phyloP scores from a whole-genome alignment of 2,888 invertebrate species.

The Drosophila algonquin region DNA sequence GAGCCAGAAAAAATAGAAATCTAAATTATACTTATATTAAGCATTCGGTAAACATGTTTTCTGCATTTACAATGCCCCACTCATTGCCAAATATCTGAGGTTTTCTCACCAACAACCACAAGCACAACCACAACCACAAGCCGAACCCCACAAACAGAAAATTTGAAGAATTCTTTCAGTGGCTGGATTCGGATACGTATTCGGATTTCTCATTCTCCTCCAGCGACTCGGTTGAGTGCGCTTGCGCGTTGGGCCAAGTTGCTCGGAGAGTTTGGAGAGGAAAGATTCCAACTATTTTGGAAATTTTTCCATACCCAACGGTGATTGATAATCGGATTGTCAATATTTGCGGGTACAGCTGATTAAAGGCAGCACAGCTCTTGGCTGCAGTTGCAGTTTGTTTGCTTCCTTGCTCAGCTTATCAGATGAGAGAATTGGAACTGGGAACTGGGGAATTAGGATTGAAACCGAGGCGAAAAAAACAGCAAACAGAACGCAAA shows the following conservation, averaged over 20 bases:
- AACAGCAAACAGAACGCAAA: conserved; percentile 6
- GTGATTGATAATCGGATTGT: conserved; percentile 59
- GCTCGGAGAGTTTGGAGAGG: too few relatives aligned
- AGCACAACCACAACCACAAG: too few relatives aligned
- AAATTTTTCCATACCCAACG: conserved; percentile 54
- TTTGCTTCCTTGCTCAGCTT: conserved; percentile 50
- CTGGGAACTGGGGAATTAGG: too few relatives aligned
- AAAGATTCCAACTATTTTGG: conserved; percentile 18
- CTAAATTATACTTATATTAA: not conserved
- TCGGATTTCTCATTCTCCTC: conserved; percentile 28
- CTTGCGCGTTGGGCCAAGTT: conserved; percentile 48
- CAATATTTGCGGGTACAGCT: conserved; percentile 63
- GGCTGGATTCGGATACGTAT: not conserved
- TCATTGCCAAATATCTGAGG: conserved; percentile 71
- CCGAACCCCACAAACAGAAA: too few relatives aligned
- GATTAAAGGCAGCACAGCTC: conserved; percentile 36
- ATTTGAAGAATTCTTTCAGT: conserved; percentile 15
- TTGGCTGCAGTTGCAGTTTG: conserved; percentile 44
- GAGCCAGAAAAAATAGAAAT: not conserved
- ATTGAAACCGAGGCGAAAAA: not conserved
- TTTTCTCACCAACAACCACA: conserved; percentile 25
- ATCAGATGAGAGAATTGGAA: conserved; percentile 50
- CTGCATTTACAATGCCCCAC: conserved; percentile 47
- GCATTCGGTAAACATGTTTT: conserved; percentile 59
- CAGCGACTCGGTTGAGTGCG: conserved; percentile 41